Base-by-base conservation (phyloP, 92 coral and sea anemone genomes). In the Porites divaricata region DNA sequence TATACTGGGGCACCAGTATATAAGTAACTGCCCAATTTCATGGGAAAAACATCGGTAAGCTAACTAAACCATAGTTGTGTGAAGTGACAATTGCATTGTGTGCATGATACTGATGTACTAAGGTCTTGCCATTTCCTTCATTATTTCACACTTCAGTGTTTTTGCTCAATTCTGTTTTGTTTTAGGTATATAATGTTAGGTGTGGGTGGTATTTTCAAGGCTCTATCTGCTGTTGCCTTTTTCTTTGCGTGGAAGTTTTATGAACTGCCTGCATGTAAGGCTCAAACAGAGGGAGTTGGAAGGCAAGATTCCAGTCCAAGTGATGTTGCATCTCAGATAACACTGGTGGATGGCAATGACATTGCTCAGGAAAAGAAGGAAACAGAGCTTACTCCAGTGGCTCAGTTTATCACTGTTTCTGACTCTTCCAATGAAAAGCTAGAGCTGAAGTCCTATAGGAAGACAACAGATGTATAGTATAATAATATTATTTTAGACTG, bases 241-340 rank as follows among this genome's bases (percentile, higher is more conserved):
- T 84, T 89, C 87, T 85, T 94, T 48, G 98, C 98, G 1, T 94
- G 98, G 98, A 94, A 89, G 58, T 84, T 84, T 83, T 94, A 94
- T 88, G 70, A 78, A 59, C 90, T 86, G 12, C 98, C 98, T n/a
- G n/a, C n/a, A 12, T 52, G 61, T 25, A 28, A 76, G 16, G 71
- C 13, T 50, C 70, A 23, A 66, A 45, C 70, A 20, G 70, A 66
- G 16, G 35, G 12, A 26, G 9, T 52, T 9, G 15, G 14, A 61
- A 51, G 77, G 41, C 63, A 73, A 63, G 79, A 58, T 63, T 82
- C 79, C 16, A 82, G 52, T 24, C 86, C 72, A 8, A 62, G 68
- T 9, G 86, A 61, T 4, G 72, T 65, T 16, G 24, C 78, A 70
- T 81, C 86, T 5, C 86, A 81, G 61, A 71, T 50, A 8, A 82